These are phyloP conservation scores for Hydraecia micacea DNA, from an alignment of 2,888 invertebrate genomes.

Conservation along the genomic window DNA sequence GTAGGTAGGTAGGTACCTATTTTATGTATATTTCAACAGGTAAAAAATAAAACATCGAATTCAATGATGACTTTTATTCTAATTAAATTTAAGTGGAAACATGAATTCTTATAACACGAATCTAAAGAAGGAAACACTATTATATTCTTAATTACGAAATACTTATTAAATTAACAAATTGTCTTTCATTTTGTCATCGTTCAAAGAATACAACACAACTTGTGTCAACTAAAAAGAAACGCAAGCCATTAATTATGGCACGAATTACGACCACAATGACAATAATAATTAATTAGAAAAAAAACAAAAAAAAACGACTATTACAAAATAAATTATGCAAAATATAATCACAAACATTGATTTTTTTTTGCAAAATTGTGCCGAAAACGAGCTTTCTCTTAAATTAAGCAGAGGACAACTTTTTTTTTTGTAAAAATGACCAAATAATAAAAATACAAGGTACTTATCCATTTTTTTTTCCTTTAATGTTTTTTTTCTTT, in stretches of 20 bases:
- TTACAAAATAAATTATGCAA: conserved; percentile 71
- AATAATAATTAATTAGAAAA: conserved; percentile 71
- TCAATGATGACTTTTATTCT: conserved; percentile 90
- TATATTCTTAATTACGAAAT: conserved; percentile 89
- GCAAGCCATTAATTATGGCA: conserved; percentile 79
- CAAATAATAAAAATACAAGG: not conserved
- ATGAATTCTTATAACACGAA: conserved; percentile 90
- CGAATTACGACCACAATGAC: conserved; percentile 72
- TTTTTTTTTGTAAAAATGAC: not conserved
- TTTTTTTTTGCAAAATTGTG: conserved; percentile 73
- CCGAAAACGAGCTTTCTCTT: conserved; percentile 69
- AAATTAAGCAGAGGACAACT: conserved; percentile 67
- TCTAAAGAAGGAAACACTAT: conserved; percentile 90
- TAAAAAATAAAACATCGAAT: conserved; percentile 71
- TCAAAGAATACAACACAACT: conserved; percentile 73
- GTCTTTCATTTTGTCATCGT: conserved; percentile 87
- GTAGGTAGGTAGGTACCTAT: fast-evolving
- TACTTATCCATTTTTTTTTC: not conserved
- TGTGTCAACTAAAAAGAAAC: conserved; percentile 64
- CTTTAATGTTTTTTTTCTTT: not conserved
- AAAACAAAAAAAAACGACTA: conserved; percentile 62
- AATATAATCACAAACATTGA: conserved; percentile 69
- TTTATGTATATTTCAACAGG: not conserved
- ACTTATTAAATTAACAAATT: conserved; percentile 88
- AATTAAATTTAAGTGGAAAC: conserved; percentile 90